Evolutionary conservation across 2,797 vertebrate genomes (phyloP), one percentile per base, ranked within the genome.

Genomic region (Galagoides demidoff): DNA sequence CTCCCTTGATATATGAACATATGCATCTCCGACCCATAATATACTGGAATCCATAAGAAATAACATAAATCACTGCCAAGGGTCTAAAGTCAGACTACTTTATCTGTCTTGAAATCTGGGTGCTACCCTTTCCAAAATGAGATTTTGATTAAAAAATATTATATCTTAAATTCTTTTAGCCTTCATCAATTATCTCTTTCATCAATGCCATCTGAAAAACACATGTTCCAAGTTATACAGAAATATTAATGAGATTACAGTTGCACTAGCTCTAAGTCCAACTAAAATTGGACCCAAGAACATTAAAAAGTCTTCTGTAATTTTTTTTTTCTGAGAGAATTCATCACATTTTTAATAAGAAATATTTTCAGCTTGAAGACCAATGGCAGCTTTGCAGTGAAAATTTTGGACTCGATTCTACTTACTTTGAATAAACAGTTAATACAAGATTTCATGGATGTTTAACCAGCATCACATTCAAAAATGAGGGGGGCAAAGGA

Each of bases 41-140:
- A 98, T 97, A 98, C 96, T 98, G 97, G 78, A 95, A 94, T 83
- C 96, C 82, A 92, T 96, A 94, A 94, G 92, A 97, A 97, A 98
- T 97, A 98, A 94, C 97, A 99, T 99, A 98, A 98, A 98, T 99
- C 98, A 98, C 96, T 99, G 99, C 98, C 98, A 98, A 97, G 90
- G 92, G 87, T 95, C 94, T 95, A 84, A 92, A 97, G 68, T 91
- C 87, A 91, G 2, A 1, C 13, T 89, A 79, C 68, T 98, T 92
- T 81, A 73, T 52, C 76, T 95, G 78, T 73, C 90, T 96, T 97
- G 92, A 95, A 97, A 95, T 97, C 57, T 87, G 95, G 95, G 61
- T 85, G 68, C 88, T 83, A 89, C 85, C 97, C 97, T 97, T 88
- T 97, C 98, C 87, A 96, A 97, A 96, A 97, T 98, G 76, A 97